Conservation (phyloP, 1,140 invertebrate genomes). For the Zaprionus taronus region DNA sequence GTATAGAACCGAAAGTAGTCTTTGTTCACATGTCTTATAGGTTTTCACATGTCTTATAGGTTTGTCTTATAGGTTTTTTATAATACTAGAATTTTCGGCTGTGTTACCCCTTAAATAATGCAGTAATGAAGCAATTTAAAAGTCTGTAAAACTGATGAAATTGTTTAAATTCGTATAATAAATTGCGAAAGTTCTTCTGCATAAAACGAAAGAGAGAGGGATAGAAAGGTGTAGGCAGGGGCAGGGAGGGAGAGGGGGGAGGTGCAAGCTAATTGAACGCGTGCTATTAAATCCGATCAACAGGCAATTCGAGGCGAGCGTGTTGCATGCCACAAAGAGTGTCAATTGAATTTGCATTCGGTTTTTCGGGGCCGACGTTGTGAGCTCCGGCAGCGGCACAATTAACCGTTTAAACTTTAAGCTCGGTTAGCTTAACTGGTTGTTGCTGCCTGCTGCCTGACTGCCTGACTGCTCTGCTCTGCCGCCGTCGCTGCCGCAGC, state of each 20-base stretch:
- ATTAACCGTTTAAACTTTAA: slow-evolving; percentile 67
- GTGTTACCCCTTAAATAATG: background rate
- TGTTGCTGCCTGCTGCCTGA: slow-evolving; percentile 21
- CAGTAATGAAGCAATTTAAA: background rate
- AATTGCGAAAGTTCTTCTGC: background rate
- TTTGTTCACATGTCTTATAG: too few relatives aligned
- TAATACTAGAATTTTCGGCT: too few relatives aligned
- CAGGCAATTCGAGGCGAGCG: slow-evolving; percentile 10
- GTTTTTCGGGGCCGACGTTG: slow-evolving; percentile 24
- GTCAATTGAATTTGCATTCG: slow-evolving; percentile 78
- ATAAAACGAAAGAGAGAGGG: background rate
- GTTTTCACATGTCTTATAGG: too few relatives aligned
- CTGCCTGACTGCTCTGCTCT: slow-evolving; percentile 12
- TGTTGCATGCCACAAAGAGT: slow-evolving; percentile 36
- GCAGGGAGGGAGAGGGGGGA: background rate
- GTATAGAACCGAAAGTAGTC: too few relatives aligned
- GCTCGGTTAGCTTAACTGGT: slow-evolving; percentile 50
- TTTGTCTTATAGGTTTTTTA: too few relatives aligned
- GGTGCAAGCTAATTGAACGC: slow-evolving; percentile 6
- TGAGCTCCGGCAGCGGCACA: slow-evolving; percentile 12
- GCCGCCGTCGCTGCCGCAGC: slow-evolving; percentile 25
- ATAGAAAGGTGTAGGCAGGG: background rate
- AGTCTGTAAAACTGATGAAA: background rate
- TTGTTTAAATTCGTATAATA: background rate
- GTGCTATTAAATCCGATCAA: slow-evolving; percentile 17